Conservation (phyloP, 2,888 invertebrate genomes). For the Lasioglossum pauxillum region DNA sequence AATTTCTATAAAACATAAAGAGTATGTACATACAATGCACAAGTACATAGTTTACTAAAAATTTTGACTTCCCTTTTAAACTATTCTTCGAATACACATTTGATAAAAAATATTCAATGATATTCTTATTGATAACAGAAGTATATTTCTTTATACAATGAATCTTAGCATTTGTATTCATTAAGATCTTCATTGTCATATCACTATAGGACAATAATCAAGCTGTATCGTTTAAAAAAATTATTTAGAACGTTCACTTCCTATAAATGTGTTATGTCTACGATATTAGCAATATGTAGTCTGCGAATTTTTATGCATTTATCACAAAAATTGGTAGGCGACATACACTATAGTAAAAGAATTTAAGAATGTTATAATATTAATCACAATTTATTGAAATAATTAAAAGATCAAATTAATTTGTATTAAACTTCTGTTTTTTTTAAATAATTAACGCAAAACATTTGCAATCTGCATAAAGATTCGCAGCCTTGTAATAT, state of each 20-base stretch:
- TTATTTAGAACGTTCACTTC: background rate
- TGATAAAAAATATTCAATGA: slow-evolving; percentile 16
- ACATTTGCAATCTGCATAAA: background rate
- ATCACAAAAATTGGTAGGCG: background rate
- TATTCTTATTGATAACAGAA: slow-evolving; percentile 15
- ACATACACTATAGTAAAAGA: background rate
- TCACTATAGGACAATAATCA: slow-evolving; percentile 51
- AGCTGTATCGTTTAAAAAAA: slow-evolving; percentile 11
- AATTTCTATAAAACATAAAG: slow-evolving; percentile 70
- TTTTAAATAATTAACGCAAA: background rate
- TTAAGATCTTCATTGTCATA: slow-evolving; percentile 25
- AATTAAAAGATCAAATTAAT: background rate
- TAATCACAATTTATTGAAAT: background rate
- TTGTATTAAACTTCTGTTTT: background rate
- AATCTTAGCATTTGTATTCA: slow-evolving; percentile 37
- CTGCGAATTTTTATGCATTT: slow-evolving; percentile 6
- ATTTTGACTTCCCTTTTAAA: slow-evolving; percentile 16
- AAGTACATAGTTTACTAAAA: slow-evolving; percentile 7
- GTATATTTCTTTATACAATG: slow-evolving; percentile 49
- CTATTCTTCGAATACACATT: slow-evolving; percentile 21
- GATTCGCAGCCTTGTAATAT: background rate
- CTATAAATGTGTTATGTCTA: background rate
- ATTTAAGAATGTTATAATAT: background rate
- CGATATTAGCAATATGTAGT: no score
- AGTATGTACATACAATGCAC: slow-evolving; percentile 38